Evolutionary conservation across 2,113 vertebrate species (phyloP).

Genomic region (Chrysemys picta): DNA sequence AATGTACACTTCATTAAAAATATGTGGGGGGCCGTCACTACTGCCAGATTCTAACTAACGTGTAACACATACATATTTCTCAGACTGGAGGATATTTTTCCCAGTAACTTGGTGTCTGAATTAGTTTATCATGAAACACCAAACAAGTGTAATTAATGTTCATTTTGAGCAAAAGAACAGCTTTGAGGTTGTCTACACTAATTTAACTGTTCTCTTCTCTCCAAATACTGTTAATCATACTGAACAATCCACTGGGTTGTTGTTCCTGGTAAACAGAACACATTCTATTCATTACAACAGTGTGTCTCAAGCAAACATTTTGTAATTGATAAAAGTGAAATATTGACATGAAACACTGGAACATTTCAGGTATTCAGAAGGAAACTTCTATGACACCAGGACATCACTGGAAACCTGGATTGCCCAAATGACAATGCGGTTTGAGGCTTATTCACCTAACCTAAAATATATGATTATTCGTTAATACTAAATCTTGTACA

Average conservation of each 20-base stretch:
- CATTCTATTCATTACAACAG: not conserved
- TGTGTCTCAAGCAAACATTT: not conserved
- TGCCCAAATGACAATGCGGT: not conserved
- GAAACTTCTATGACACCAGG: not conserved
- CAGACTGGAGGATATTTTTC: not conserved
- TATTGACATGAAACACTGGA: not conserved
- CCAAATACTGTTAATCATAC: not conserved
- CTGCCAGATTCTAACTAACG: not conserved
- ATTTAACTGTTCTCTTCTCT: not conserved
- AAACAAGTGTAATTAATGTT: fast-evolving
- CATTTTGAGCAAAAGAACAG: not conserved
- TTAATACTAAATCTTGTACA: not conserved
- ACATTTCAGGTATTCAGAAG: not conserved
- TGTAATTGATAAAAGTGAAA: conserved; percentile 28
- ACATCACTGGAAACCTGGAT: not conserved
- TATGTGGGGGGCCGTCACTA: fast-evolving
- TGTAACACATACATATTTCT: not conserved
- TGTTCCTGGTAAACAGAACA: not conserved
- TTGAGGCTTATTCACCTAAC: fast-evolving
- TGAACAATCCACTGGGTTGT: not conserved
- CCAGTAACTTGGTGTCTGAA: not conserved
- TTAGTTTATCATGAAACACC: not conserved
- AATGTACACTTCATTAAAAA: not conserved
- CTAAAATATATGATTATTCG: not conserved
- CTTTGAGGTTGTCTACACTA: not conserved